phyloP scores from a whole-genome alignment of 2,888 invertebrate genomes.

The Leucania comma region DNA sequence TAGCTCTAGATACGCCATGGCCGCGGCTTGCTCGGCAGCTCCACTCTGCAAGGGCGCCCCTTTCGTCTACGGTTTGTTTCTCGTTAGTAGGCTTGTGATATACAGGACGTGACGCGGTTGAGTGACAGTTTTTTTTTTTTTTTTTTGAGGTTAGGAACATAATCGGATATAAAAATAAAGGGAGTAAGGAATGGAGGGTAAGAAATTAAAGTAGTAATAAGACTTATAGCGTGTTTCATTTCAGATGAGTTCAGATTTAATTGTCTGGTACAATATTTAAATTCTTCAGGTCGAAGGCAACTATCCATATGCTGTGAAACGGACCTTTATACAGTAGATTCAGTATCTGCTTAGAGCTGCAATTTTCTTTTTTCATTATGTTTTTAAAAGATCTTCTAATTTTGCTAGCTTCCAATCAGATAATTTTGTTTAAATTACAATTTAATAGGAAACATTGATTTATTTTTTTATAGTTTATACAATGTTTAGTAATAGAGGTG shows the following conservation, averaged over 20 bases:
- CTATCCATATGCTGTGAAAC: neutral
- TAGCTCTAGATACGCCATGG: constrained; percentile 98
- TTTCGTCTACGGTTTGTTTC: constrained; percentile 83
- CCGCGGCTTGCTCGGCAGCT: constrained; percentile 96
- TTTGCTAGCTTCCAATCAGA: neutral
- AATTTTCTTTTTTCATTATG: too few relatives aligned
- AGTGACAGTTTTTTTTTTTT: constrained; percentile 74
- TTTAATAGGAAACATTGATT: constrained; percentile 13
- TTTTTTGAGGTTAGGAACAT: neutral
- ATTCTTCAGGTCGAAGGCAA: neutral
- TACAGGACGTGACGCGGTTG: constrained; percentile 69
- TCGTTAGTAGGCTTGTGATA: constrained; percentile 74
- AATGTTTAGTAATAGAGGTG: constrained; percentile 41
- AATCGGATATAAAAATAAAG: neutral
- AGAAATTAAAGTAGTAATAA: neutral
- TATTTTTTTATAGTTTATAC: constrained; percentile 18
- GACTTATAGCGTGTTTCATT: neutral
- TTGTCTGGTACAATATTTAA: neutral
- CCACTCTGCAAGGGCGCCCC: constrained; percentile 93
- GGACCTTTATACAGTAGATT: neutral
- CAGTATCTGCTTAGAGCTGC: too few relatives aligned
- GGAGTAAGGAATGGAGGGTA: neutral
- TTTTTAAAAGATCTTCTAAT: neutral
- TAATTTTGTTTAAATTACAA: neutral
- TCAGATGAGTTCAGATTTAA: neutral